phyloP scores from a whole-genome alignment of 2,797 vertebrate species.

The Etheostoma perlongum region DNA sequence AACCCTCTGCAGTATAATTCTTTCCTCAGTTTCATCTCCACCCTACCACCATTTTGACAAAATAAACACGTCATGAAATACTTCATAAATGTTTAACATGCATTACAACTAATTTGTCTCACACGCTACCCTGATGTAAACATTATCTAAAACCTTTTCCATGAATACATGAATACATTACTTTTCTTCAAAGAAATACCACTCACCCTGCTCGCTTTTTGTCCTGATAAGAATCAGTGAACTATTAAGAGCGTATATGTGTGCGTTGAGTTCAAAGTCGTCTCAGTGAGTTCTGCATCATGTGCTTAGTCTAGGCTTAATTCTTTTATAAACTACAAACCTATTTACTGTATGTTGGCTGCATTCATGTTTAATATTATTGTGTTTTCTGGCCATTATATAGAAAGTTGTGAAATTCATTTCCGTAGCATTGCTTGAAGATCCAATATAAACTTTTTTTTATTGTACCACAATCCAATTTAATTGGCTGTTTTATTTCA shows the following conservation, averaged over 20 bases:
- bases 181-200: constrained; percentile 11
- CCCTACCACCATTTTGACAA: constrained; percentile 41
- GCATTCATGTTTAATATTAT: constrained; percentile 15
- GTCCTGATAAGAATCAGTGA: neutral
- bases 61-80: constrained; percentile 42
- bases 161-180: neutral
- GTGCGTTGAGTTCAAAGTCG: neutral
- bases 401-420: constrained; percentile 37
- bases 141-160: neutral
- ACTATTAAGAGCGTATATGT: neutral
- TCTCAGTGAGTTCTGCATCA: constrained; percentile 3
- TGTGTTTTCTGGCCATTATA: constrained; percentile 15
- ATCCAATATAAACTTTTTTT: constrained; percentile 44
- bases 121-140: neutral
- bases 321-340: constrained; percentile 12
- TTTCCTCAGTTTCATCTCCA: constrained; percentile 58
- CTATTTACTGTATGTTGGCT: constrained; percentile 13
- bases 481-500: constrained; percentile 38
- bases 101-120: constrained; percentile 7
- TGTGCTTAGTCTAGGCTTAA: neutral
- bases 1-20: constrained; percentile 34
- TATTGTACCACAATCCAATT: constrained; percentile 22
- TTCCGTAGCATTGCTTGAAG: constrained; percentile 13
- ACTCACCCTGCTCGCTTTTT: neutral
- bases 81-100: constrained; percentile 15